Conservation (phyloP, 2,113 vertebrate genomes). For the Promerops cafer region DNA sequence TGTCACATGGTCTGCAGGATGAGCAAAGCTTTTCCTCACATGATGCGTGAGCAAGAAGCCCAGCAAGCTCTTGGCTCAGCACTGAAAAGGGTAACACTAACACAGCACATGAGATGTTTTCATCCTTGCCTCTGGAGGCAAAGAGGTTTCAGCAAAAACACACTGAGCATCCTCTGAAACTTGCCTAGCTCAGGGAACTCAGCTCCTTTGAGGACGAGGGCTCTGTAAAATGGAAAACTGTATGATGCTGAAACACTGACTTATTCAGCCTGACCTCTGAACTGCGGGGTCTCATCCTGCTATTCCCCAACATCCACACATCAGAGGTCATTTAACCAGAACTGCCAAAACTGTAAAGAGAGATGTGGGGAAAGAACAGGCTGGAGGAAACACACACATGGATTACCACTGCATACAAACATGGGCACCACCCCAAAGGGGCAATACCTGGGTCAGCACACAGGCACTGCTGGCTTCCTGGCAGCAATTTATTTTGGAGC, state of each 20-base stretch:
- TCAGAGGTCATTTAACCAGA: neutral
- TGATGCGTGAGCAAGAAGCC: neutral
- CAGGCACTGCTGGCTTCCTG: neutral
- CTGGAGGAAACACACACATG: neutral
- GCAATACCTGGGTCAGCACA: neutral
- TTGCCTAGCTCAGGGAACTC: neutral
- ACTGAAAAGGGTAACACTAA: neutral
- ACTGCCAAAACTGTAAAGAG: neutral
- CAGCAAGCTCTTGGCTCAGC: rapidly evolving
- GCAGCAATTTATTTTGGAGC: neutral
- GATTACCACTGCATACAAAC: neutral
- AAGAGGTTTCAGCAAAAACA: neutral
- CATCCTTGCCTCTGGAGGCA: neutral
- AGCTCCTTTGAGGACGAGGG: neutral
- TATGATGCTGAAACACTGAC: neutral
- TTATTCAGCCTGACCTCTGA: neutral
- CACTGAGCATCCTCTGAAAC: neutral
- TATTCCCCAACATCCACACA: rapidly evolving
- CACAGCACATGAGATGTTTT: neutral
- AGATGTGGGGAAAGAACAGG: neutral
- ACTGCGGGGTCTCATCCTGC: neutral
- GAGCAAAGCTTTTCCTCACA: neutral
- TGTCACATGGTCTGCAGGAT: neutral
- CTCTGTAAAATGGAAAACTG: neutral
- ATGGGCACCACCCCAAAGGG: rapidly evolving